Percentiles rank a stretch among this genome's conserved stretches.
phyloP scores from a whole-genome alignment of 2,888 invertebrate species.

The Acanthosoma haemorrhoidale region DNA sequence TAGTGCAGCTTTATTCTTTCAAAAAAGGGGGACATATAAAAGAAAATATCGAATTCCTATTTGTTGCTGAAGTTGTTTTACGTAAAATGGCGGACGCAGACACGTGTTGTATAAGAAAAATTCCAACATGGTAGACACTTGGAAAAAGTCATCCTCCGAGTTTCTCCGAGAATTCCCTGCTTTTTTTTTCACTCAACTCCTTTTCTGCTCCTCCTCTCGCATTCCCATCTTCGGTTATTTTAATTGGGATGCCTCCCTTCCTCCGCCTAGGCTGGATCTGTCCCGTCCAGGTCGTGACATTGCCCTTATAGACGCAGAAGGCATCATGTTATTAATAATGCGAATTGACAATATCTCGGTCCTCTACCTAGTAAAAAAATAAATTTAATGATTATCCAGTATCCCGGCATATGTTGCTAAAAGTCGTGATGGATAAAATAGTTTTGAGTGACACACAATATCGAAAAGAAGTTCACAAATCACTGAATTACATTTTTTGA shows the following conservation, averaged over 20 bases:
- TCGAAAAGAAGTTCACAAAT: no score
- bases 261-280: background rate
- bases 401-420: no score
- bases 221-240: slow-evolving; percentile 27
- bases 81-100: slow-evolving; percentile 1
- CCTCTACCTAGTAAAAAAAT: no score
- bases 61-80: background rate
- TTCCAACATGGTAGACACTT: slow-evolving; percentile 9
- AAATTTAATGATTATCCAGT: no score
- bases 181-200: slow-evolving; percentile 12
- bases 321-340: background rate
- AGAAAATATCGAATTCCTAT: no score
- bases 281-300: background rate
- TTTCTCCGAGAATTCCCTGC: background rate
- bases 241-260: slow-evolving; percentile 20
- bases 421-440: no score
- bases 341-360: no score
- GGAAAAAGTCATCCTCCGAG: background rate
- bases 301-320: background rate
- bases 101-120: slow-evolving; percentile 22
- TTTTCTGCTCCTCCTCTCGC: background rate
- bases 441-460: no score
- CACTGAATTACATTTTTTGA: no score
- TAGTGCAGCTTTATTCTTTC: no score
- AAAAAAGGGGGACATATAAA: no score